phyloP scores from a whole-genome alignment of 2,113 vertebrate genomes.

The Ciconia maguari region DNA sequence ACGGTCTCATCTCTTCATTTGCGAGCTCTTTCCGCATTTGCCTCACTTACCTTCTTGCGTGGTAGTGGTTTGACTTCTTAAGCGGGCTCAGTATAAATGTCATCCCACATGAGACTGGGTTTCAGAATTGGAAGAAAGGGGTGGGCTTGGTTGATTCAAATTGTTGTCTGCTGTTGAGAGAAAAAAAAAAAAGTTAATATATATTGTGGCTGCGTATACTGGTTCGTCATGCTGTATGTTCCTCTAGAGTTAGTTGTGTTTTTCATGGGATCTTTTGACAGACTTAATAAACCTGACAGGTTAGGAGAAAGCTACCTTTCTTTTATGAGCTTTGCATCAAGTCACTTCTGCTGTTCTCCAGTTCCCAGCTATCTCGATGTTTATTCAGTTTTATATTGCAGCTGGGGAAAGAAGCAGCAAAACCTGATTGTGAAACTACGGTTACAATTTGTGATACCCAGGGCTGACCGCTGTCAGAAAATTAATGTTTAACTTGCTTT shows the following conservation, averaged over 20 bases:
- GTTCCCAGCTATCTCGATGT: not conserved
- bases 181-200: not conserved
- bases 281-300: not conserved
- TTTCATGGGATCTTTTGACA: not conserved
- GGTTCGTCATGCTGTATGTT: not conserved
- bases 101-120: not conserved
- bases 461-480: not conserved
- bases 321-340: not conserved
- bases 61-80: not conserved
- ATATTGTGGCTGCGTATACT: not conserved
- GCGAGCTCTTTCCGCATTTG: not conserved
- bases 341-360: not conserved
- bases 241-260: not conserved
- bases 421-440: slow-evolving; percentile 18
- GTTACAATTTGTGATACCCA: not conserved
- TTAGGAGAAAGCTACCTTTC: not conserved
- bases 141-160: not conserved
- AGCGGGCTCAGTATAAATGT: not conserved
- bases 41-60: not conserved
- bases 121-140: not conserved
- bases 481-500: slow-evolving; percentile 56
- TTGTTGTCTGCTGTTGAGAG: not conserved
- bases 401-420: not conserved
- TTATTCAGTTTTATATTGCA: not conserved
- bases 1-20: not conserved